Conservation (phyloP, 1,140 invertebrate genomes). For the Colletes latitarsis region DNA sequence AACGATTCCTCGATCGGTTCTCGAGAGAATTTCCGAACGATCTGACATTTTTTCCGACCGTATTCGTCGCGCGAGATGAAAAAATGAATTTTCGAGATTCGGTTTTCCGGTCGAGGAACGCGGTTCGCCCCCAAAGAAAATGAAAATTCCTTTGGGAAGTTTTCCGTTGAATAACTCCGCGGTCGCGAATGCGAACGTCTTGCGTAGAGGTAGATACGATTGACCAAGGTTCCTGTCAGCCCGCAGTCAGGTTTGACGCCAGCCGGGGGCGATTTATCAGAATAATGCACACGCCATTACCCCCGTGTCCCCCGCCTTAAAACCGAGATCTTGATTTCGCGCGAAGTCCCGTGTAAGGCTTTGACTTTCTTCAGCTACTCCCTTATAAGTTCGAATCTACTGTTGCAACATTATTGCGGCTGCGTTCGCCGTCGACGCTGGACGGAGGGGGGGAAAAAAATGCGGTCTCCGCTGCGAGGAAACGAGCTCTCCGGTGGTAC, state of each 20-base stretch:
- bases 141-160: neutral
- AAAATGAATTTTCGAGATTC: too few species aligned
- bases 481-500: neutral
- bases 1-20: too few species aligned
- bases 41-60: too few species aligned
- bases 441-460: neutral
- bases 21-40: too few species aligned
- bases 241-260: constrained; percentile 69
- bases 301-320: constrained; percentile 64
- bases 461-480: neutral
- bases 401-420: constrained; percentile 49
- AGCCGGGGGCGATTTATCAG: constrained; percentile 68
- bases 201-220: constrained; percentile 63
- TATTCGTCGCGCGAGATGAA: too few species aligned
- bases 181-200: constrained; percentile 58
- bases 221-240: constrained; percentile 65
- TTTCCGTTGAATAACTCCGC: constrained; percentile 33
- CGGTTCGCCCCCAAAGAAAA: neutral
- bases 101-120: neutral
- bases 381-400: constrained; percentile 58
- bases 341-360: constrained; percentile 58
- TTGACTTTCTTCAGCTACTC: constrained; percentile 60
- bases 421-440: neutral
- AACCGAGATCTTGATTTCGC: constrained; percentile 68
- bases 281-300: constrained; percentile 72